phyloP scores from a whole-genome alignment of 2,888 invertebrate genomes.

The Drosophila prostipennis region DNA sequence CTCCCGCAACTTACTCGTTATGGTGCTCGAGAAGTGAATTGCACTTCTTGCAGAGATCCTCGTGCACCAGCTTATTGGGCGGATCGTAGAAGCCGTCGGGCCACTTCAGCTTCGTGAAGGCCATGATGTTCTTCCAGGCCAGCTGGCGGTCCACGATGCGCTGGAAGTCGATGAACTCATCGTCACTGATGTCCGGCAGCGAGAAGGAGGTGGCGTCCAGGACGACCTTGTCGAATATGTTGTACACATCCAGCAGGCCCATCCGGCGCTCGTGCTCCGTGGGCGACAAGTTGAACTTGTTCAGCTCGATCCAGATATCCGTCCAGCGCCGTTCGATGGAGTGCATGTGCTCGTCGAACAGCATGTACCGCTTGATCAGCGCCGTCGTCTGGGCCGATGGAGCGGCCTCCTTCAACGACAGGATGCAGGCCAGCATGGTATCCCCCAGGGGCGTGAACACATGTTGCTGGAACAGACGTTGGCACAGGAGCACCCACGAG shows the following conservation, averaged over 20 bases:
- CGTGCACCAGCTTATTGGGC: slow-evolving; percentile 79
- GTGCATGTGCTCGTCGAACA: slow-evolving; percentile 87
- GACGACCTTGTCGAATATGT: slow-evolving; percentile 82
- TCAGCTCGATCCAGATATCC: slow-evolving; percentile 84
- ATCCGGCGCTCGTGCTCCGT: slow-evolving; percentile 81
- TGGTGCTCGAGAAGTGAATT: slow-evolving; percentile 82
- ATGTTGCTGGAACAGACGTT: slow-evolving; percentile 87
- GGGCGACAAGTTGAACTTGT: slow-evolving; percentile 82
- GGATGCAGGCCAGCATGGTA: slow-evolving; percentile 86
- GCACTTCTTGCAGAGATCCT: slow-evolving; percentile 82
- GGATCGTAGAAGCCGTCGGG: slow-evolving; percentile 81
- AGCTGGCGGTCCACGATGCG: slow-evolving; percentile 81
- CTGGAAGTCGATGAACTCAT: slow-evolving; percentile 83
- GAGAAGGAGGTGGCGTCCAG: slow-evolving; percentile 81
- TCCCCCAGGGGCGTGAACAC: slow-evolving; percentile 85
- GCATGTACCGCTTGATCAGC: slow-evolving; percentile 85
- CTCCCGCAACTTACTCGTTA: slow-evolving; percentile 72
- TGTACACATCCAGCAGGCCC: slow-evolving; percentile 81
- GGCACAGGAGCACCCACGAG: slow-evolving; percentile 89
- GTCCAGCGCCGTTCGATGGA: slow-evolving; percentile 85
- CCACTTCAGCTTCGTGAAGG: slow-evolving; percentile 82
- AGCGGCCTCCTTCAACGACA: slow-evolving; percentile 84
- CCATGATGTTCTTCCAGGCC: slow-evolving; percentile 83
- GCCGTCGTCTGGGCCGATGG: slow-evolving; percentile 81
- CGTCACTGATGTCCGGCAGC: slow-evolving; percentile 79